Evolutionary conservation across 2,113 vertebrate species (phyloP).

Genomic region (Gymnorhina tibicen): DNA sequence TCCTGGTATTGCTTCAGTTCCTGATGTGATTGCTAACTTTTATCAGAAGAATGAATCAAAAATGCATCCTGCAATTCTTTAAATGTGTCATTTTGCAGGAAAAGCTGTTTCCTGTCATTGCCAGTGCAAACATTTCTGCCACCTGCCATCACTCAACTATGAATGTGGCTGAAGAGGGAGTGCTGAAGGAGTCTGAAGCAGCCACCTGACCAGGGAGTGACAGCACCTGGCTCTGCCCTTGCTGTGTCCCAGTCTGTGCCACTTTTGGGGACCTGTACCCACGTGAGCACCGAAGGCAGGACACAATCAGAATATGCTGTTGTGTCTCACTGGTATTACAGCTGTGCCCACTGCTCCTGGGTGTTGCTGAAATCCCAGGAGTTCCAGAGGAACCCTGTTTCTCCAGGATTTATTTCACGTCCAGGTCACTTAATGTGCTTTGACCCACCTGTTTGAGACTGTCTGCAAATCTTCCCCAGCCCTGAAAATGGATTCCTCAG

Average conservation of each 20-base stretch:
- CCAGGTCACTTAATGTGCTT: not conserved
- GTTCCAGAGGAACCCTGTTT: not conserved
- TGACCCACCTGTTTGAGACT: not conserved
- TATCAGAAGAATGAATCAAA: not conserved
- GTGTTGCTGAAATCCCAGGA: not conserved
- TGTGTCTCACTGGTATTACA: not conserved
- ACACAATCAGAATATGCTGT: rapidly evolving
- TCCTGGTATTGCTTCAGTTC: not conserved
- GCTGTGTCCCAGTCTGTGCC: not conserved
- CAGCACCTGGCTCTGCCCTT: not conserved
- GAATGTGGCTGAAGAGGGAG: not conserved
- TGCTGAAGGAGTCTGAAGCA: not conserved
- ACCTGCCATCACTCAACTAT: not conserved
- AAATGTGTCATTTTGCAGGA: not conserved
- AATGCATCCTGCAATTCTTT: not conserved
- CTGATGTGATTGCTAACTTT: not conserved
- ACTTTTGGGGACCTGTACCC: not conserved
- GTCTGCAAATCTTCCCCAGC: not conserved
- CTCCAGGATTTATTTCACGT: not conserved
- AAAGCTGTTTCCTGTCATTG: not conserved
- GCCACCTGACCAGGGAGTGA: not conserved
- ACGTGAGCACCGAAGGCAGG: not conserved
- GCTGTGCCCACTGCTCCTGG: not conserved
- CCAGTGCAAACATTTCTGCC: not conserved
- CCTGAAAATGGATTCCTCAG: not conserved